Conservation (phyloP, 2,797 vertebrate species). For the Notolepis coatsorum region DNA sequence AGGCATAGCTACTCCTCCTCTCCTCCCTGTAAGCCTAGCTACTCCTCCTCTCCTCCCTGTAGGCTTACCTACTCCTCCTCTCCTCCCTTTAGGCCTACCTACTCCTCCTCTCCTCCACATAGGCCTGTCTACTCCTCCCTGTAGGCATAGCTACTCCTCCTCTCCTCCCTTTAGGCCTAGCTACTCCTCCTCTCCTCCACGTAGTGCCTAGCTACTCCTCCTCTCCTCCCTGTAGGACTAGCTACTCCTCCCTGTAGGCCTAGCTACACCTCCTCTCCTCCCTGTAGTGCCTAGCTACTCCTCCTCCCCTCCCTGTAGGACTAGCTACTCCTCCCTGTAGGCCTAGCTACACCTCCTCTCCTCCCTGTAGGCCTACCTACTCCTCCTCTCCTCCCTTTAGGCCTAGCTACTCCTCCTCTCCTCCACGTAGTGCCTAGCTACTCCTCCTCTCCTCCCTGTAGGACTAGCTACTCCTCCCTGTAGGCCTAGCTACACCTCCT, state of each 20-base stretch:
- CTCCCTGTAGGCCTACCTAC: neutral
- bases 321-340: neutral
- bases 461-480: too few relatives aligned
- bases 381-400: neutral
- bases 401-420: too few relatives aligned
- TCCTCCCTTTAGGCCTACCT: conserved; percentile 18
- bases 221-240: conserved; percentile 1
- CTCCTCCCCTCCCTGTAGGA: neutral
- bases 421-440: too few relatives aligned
- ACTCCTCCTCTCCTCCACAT: conserved; percentile 29
- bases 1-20: neutral
- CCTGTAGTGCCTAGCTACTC: conserved; percentile 27
- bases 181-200: conserved; percentile 19
- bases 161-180: conserved; percentile 19
- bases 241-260: conserved; percentile 1
- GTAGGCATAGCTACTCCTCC: too few relatives aligned
- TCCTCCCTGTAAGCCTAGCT: conserved; percentile 25
- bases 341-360: too few relatives aligned
- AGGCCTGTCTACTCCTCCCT: neutral
- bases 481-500: too few relatives aligned
- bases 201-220: conserved; percentile 32
- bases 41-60: conserved; percentile 18
- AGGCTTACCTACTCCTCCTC: conserved; percentile 39
- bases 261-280: conserved; percentile 1
- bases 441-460: neutral